Percentiles rank a stretch among this genome's conserved stretches.
These are phyloP conservation scores for Saccostrea glomerata DNA, from an alignment of 1,140 invertebrate species.

Conservation along the genomic window DNA sequence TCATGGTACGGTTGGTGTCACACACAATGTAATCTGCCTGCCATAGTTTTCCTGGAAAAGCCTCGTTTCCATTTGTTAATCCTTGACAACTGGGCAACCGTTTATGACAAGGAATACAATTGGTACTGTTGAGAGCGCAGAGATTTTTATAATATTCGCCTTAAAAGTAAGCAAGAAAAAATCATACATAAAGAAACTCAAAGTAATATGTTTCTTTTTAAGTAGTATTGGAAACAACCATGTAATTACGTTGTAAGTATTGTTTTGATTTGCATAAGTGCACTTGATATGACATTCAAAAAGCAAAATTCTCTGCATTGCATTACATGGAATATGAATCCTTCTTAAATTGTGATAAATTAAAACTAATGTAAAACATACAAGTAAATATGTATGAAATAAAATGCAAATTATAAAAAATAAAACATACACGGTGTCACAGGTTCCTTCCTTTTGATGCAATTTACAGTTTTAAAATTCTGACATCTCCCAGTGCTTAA, in stretches of 20 bases:
- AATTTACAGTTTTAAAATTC: slow-evolving; percentile 44
- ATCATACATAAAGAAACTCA: too few relatives aligned
- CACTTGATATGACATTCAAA: too few relatives aligned
- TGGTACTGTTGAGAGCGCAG: slow-evolving; percentile 13
- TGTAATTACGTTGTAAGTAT: too few relatives aligned
- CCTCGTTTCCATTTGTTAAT: slow-evolving; percentile 55
- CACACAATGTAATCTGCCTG: slow-evolving; percentile 38
- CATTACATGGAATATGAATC: too few relatives aligned
- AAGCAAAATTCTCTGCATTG: too few relatives aligned
- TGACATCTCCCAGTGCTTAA: slow-evolving; percentile 21
- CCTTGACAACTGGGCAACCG: slow-evolving; percentile 58
- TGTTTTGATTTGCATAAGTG: too few relatives aligned
- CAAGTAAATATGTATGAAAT: too few relatives aligned
- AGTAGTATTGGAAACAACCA: too few relatives aligned
- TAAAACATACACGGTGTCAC: slow-evolving; percentile 54
- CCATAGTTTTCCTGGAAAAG: slow-evolving; percentile 54
- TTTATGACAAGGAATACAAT: slow-evolving; percentile 54
- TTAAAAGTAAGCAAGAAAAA: not conserved
- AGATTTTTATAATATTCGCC: slow-evolving; percentile 48
- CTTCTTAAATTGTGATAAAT: too few relatives aligned
- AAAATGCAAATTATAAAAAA: too few relatives aligned
- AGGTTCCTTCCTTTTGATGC: slow-evolving; percentile 49
- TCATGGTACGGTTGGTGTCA: slow-evolving; percentile 54
- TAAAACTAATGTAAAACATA: too few relatives aligned
- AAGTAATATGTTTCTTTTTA: too few relatives aligned